Evolutionary conservation across 2,113 vertebrate species (phyloP), one percentile per base, ranked within the genome.

Genomic region (Planiliza haematocheilus): DNA sequence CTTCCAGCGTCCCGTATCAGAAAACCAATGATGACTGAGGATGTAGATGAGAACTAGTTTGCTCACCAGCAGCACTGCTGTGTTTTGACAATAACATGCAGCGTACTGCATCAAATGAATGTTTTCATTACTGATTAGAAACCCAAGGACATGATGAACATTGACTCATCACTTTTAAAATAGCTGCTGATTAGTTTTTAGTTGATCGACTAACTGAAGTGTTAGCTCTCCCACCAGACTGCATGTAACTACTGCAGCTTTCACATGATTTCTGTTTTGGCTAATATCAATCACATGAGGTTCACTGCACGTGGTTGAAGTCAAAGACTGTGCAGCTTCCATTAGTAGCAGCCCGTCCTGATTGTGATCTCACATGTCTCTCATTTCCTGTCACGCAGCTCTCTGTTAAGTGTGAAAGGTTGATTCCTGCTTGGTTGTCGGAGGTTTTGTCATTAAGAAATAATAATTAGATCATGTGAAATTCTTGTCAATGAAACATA

Each of bases 311-410:
- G 4, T 30, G 70, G 14, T 77, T 70, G 13, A 65, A 48, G 30
- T 74, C 17, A 50, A 30, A 41, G 12, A 20, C 48, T 4, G 14
- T 48, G 24, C 72, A 37, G 63, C 46, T 48, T 81, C 52, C 21
- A 77, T 88, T 24, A 79, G 46, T 30, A 10, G 69, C 30, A 66
- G 7, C 37, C 5, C 9, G 0, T 53, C 14, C 36, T 49, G 13
- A 51, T 76, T 59, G 41, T 74, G 18, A 71, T 43, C 30, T 65
- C 60, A 37, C 57, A 73, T 73, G 82, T 7, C n/a, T 69, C 42
- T 74, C 39, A 77, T 90, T 89, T 89, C 70, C 66, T 70, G 72
- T 74, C 73, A 64, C 2, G 39, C 10, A 10, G 13, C n/a, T 61
- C 46, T 1, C 0, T 53, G n/a, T 48, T 64, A 14, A 43, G n/a